phyloP scores from a whole-genome alignment of 2,113 vertebrate species.

The Actenoides lindsayi region DNA sequence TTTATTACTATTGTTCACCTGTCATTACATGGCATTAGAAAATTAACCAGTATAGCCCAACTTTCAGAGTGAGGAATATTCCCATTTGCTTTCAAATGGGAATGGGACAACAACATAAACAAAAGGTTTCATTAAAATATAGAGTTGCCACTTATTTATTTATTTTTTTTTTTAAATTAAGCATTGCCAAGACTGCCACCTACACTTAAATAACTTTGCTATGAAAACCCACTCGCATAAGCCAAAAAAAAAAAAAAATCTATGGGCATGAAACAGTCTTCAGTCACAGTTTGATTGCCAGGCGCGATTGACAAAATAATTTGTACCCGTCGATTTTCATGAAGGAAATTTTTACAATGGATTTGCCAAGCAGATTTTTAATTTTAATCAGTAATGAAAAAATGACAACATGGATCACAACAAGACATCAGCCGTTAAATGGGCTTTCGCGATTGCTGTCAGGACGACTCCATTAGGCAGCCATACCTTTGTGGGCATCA shows the following conservation, averaged over 20 bases:
- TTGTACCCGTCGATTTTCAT: conserved; percentile 92
- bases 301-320: conserved; percentile 96
- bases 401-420: conserved; percentile 99
- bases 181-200: conserved; percentile 74
- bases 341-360: conserved; percentile 88
- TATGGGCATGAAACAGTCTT: conserved; percentile 74
- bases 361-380: conserved; percentile 90
- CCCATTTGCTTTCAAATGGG: conserved; percentile 28
- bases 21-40: conserved; percentile 73
- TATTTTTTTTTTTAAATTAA: background rate
- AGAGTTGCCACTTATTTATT: conserved; percentile 41
- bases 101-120: conserved; percentile 42
- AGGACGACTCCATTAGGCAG: conserved; percentile 88
- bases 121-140: conserved; percentile 71
- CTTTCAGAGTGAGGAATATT: conserved; percentile 46
- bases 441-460: conserved; percentile 93
- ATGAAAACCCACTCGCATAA: conserved; percentile 76
- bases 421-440: conserved; percentile 95
- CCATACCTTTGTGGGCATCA: conserved; percentile 91
- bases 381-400: conserved; percentile 99
- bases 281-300: conserved; percentile 83
- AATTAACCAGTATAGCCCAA: conserved; percentile 62
- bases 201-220: conserved; percentile 78
- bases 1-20: conserved; percentile 76
- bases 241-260: conserved; percentile 51